Conservation (phyloP, 2,888 invertebrate species). For the Trachelus tabidus region DNA sequence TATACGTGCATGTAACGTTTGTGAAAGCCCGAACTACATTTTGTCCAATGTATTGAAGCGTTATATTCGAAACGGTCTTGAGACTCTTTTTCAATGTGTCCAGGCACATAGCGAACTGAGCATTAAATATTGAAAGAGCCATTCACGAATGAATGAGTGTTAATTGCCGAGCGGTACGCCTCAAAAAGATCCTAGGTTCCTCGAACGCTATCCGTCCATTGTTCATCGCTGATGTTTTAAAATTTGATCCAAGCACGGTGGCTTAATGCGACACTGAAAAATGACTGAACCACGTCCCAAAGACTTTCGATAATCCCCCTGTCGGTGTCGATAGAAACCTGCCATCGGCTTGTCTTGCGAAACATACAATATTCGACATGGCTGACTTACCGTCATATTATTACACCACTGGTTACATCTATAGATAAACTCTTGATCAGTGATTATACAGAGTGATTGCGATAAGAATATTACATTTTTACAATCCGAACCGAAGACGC, state of each 20-base stretch:
- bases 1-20: background rate
- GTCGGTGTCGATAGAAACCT: background rate
- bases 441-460: background rate
- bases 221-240: background rate
- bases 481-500: background rate
- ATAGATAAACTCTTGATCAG: background rate
- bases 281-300: background rate
- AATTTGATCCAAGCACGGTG: background rate
- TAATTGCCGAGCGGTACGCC: background rate
- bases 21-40: conserved; percentile 16
- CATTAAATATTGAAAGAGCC: background rate
- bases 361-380: background rate
- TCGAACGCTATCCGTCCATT: background rate
- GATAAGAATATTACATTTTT: background rate
- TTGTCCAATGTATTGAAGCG: conserved; percentile 18
- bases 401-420: background rate
- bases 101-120: background rate
- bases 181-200: background rate
- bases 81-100: background rate
- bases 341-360: background rate
- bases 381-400: background rate
- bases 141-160: conserved; percentile 2
- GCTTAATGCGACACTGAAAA: conserved; percentile 1
- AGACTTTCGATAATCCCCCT: background rate
- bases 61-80: background rate